Evolutionary conservation across 35 echinoderm and acorn worm genomes (phyloP).

Genomic region (Apostichopus parvimensis): DNA sequence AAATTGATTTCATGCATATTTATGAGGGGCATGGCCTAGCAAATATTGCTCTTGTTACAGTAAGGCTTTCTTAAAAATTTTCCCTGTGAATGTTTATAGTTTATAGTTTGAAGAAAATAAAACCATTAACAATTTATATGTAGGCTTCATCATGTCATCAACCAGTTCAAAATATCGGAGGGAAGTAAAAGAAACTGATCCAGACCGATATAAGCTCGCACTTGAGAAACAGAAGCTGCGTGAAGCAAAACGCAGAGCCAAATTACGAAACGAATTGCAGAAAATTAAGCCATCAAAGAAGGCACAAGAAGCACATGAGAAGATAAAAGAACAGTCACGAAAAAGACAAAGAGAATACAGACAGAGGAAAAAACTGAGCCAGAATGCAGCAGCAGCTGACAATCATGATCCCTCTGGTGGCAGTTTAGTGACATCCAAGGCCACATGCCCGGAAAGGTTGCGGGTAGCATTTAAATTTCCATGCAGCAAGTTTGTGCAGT

Average conservation of each 20-base stretch:
- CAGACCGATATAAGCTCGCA: not conserved
- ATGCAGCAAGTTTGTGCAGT: not conserved
- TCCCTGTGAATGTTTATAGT: no score
- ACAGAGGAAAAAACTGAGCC: conserved; percentile 6
- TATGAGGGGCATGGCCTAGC: no score
- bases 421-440: not conserved
- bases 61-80: no score
- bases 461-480: conserved; percentile 22
- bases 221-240: not conserved
- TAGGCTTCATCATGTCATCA: conserved; percentile 25
- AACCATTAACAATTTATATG: not conserved
- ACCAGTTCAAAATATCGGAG: conserved; percentile 8
- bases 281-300: conserved; percentile 5
- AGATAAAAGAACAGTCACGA: conserved; percentile 5
- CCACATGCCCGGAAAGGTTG: not conserved
- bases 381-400: not conserved
- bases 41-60: no score
- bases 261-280: conserved; percentile 9
- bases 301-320: conserved; percentile 11
- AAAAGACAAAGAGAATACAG: conserved; percentile 44
- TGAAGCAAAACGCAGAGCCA: conserved; percentile 12
- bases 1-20: no score
- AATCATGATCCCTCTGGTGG: not conserved
- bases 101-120: no score
- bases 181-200: not conserved